A percentile compares a stretch with the other conserved stretches of the same genome.
These are phyloP conservation scores for Ameiurus melas DNA, from an alignment of 2,113 vertebrate species.

Conservation along the genomic window DNA sequence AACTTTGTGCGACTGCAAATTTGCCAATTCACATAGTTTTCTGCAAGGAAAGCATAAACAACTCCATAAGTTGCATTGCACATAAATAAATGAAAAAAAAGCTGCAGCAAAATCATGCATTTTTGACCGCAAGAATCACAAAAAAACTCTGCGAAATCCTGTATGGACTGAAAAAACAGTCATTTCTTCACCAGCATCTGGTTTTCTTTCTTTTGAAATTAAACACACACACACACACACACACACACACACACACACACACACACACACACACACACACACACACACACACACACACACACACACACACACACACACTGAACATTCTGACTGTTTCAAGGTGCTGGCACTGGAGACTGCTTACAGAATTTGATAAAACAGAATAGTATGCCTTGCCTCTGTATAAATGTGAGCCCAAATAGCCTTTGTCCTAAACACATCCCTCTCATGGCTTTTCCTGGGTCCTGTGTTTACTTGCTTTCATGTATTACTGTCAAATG, in stretches of 20 bases:
- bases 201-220: neutral
- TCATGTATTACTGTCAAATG: constrained; percentile 54
- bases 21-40: too few relatives aligned
- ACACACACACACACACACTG: constrained; percentile 7
- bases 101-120: too few relatives aligned
- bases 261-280: neutral
- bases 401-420: neutral
- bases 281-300: neutral
- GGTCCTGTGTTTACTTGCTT: constrained; percentile 49
- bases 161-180: too few relatives aligned
- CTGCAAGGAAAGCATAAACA: too few relatives aligned
- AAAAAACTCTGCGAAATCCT: too few relatives aligned
- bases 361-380: neutral
- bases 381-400: neutral
- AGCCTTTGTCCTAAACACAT: neutral
- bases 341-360: neutral
- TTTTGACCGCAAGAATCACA: too few relatives aligned
- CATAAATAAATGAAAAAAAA: too few relatives aligned
- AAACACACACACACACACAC: too few relatives aligned
- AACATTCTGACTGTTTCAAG: neutral
- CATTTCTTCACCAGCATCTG: neutral
- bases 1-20: too few relatives aligned
- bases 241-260: too few relatives aligned
- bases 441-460: constrained; percentile 2
- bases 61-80: too few relatives aligned